Conservation (phyloP, 2,113 vertebrate genomes). For the Tylochromis polylepis region DNA sequence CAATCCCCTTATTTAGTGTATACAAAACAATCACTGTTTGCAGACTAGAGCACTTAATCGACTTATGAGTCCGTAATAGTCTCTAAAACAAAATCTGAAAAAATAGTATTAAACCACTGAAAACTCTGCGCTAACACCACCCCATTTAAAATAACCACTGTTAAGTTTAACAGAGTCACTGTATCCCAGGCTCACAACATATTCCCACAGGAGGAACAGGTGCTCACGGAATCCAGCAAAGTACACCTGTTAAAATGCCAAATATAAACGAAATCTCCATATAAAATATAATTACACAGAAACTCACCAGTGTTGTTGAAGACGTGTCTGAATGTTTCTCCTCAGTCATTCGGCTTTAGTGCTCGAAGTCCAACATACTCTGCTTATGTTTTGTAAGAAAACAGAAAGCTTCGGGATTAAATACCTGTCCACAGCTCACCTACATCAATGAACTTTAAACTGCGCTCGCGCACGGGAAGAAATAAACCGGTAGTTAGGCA, state of each 20-base stretch:
- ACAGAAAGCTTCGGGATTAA: not conserved
- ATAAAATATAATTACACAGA: not conserved
- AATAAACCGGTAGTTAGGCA: not conserved
- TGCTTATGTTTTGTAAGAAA: not conserved
- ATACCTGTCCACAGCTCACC: not conserved
- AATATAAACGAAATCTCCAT: not conserved
- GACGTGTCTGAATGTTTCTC: not conserved
- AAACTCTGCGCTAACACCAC: not conserved
- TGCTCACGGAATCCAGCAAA: slow-evolving; percentile 5
- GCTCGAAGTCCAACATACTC: not conserved
- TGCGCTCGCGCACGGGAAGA: not conserved
- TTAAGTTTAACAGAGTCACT: not conserved
- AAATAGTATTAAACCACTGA: not conserved
- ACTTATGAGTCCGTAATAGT: not conserved
- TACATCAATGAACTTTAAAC: not conserved
- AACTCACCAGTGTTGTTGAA: slow-evolving; percentile 31
- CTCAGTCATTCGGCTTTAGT: not conserved
- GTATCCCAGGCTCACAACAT: not conserved
- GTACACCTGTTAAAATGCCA: not conserved
- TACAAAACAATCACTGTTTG: not conserved
- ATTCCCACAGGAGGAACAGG: slow-evolving; percentile 15
- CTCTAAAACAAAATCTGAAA: not conserved
- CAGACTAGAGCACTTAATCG: not conserved
- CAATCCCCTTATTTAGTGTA: not conserved
- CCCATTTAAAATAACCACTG: not conserved